Percentiles rank a stretch among this genome's conserved stretches.
These are phyloP conservation scores for Phrynocephalus versicolor DNA, from an alignment of 2,113 vertebrate species.

Conservation along the genomic window DNA sequence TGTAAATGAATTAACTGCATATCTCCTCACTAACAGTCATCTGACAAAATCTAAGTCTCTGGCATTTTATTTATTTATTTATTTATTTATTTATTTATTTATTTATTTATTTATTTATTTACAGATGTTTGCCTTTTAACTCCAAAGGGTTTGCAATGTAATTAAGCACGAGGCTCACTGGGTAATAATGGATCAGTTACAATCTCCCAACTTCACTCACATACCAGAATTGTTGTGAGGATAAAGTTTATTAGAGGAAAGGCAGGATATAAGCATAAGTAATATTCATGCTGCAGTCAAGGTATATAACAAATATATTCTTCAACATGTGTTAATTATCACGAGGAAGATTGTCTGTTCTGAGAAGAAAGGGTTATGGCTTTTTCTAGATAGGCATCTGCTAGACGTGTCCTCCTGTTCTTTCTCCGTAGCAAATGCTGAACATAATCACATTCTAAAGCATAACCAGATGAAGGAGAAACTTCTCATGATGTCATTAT, in stretches of 20 bases:
- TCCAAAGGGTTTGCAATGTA: background rate
- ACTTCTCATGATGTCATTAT: constrained; percentile 29
- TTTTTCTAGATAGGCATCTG: background rate
- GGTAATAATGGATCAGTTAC: no score
- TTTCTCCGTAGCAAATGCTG: constrained; percentile 9
- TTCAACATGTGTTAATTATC: constrained; percentile 13
- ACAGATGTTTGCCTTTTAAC: background rate
- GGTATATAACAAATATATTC: background rate
- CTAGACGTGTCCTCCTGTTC: background rate
- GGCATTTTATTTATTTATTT: background rate
- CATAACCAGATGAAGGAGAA: constrained; percentile 27
- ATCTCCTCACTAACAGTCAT: no score
- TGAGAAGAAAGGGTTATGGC: background rate
- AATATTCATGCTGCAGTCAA: constrained; percentile 20
- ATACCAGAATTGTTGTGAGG: no score
- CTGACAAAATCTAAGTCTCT: background rate
- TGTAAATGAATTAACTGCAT: no score
- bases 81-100: background rate
- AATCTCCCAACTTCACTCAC: no score
- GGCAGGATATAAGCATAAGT: background rate
- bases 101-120: constrained; percentile 3
- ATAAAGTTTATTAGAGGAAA: background rate
- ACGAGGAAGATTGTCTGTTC: background rate
- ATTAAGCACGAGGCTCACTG: background rate
- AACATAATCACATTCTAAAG: constrained; percentile 30